These are phyloP conservation scores for Myotis daubentonii DNA, from an alignment of 2,797 vertebrate species.

Conservation along the genomic window DNA sequence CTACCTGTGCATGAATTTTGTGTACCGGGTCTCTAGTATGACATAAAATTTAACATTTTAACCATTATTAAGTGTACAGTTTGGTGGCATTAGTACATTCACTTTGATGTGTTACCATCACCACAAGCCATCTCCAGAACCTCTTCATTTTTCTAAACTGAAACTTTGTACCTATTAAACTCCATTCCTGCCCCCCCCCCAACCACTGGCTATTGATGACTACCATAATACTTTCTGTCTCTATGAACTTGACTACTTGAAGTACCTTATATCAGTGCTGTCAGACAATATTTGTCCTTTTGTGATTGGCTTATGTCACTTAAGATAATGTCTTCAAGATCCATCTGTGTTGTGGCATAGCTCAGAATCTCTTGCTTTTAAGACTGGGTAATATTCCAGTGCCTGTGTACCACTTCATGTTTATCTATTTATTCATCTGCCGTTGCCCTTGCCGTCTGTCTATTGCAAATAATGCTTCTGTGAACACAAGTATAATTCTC, in stretches of 20 bases:
- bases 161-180: not conserved
- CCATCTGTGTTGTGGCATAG: rapidly evolving
- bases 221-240: not conserved
- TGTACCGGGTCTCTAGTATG: too few species aligned
- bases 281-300: not conserved
- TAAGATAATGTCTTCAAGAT: not conserved
- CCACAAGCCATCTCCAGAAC: not conserved
- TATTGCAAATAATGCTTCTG: rapidly evolving
- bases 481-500: not conserved
- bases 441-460: not conserved
- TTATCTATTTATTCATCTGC: not conserved
- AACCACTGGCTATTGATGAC: not conserved
- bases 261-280: rapidly evolving
- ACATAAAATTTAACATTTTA: not conserved
- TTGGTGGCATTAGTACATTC: not conserved
- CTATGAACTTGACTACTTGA: not conserved
- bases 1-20: too few species aligned
- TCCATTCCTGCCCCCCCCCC: too few species aligned
- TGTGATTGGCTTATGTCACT: not conserved
- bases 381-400: not conserved
- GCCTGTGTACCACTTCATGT: too few species aligned
- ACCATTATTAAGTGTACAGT: not conserved
- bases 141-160: not conserved
- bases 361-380: not conserved
- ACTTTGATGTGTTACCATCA: too few species aligned